A percentile compares a stretch with the other conserved stretches of the same genome.
Evolutionary conservation across 2,113 vertebrate species (phyloP).

Genomic region (Turdus rufiventris): DNA sequence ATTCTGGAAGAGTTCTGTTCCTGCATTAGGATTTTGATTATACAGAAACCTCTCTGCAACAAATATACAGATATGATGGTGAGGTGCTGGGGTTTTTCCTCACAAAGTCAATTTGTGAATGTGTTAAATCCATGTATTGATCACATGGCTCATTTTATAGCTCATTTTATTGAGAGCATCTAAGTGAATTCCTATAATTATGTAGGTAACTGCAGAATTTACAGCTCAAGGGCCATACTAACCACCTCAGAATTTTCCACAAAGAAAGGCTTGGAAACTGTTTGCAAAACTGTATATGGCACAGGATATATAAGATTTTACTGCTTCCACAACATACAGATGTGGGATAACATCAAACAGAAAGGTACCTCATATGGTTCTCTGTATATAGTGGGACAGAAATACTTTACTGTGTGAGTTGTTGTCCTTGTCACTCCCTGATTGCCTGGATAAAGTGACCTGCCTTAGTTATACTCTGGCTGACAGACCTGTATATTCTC

Average conservation of each 20-base stretch:
- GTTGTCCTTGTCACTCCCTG: neutral
- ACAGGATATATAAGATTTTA: neutral
- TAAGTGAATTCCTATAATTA: neutral
- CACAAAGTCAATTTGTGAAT: neutral
- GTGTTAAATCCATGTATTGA: neutral
- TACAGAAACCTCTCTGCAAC: neutral
- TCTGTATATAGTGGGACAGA: neutral
- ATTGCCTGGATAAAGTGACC: neutral
- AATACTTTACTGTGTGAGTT: rapidly evolving
- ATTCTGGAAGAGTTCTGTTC: neutral
- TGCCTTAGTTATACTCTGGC: neutral
- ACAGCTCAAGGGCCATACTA: neutral
- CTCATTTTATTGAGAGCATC: neutral
- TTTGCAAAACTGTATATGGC: neutral
- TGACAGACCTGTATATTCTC: rapidly evolving
- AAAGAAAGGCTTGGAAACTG: neutral
- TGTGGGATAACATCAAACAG: neutral
- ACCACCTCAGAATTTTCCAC: neutral
- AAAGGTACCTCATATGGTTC: neutral
- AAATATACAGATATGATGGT: neutral
- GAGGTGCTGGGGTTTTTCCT: neutral
- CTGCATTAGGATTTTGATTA: neutral
- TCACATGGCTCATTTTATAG: neutral
- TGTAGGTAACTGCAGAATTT: neutral
- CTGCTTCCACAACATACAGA: neutral